Base-by-base conservation (phyloP, 2,113 vertebrate species). In the Hemibagrus wyckioides region DNA sequence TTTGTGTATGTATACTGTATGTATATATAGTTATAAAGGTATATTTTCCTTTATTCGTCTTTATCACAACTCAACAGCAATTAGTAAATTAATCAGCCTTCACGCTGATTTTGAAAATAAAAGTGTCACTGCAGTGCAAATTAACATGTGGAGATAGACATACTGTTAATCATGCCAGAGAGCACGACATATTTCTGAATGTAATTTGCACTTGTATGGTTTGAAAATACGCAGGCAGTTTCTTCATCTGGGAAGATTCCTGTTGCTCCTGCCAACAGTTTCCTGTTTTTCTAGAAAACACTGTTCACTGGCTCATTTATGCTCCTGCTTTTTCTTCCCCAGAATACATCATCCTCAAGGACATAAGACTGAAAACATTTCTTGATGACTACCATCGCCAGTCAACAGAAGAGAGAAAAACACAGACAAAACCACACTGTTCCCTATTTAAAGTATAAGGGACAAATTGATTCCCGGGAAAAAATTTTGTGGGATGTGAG, bases 401-500 rank as follows among this genome's bases (percentile, higher is more conserved):
- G 33, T 83, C 86, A 77, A 59, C 21, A 65, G 57, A 85, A 39
- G 41, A 63, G 19, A 14, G 56, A 65, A 69, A 67, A 79, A 65
- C 11, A 5, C 19, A 39, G 44, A 19, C n/a, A 87, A 84, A 87
- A 54, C 86, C 57, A 33, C 21, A 80, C 67, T 63, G 6, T 65
- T 73, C 83, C 59, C 57, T 83, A 57, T 23, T 83, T 71, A 77
- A 54, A 81, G 41, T 83, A 25, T 82, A 30, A 61, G 54, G 33
- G n/a, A 41, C 84, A 77, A 30, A 84, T 28, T 83, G 86, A 83
- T 83, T 52, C 2, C 67, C 23, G 57, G 67, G 44, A n/a, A 50
- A 67, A 87, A 76, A n/a, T n/a, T 79, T 25, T 56, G 57, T 65
- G 81, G 81, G 57, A 76, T n/a, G 44, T 73, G 63, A 39, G 17